Base-by-base conservation (phyloP, 2,888 invertebrate genomes). In the Athetis lepigone region DNA sequence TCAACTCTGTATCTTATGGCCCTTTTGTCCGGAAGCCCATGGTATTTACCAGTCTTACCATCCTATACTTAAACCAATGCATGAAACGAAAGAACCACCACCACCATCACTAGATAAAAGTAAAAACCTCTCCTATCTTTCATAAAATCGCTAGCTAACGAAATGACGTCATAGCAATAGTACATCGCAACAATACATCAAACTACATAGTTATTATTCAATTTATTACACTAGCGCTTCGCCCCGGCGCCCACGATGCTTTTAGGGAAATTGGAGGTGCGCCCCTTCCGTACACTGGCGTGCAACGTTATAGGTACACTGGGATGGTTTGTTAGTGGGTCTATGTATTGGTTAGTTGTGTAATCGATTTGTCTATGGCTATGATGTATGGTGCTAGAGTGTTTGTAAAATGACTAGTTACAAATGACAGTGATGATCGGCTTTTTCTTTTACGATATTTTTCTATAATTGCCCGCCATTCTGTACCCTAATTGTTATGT, bases 201-300 rank as follows among this genome's bases (percentile, higher is more conserved):
- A 50, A 75, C 55, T 33, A 60, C 62, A 51, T 39, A 57, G 67
- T 72, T 77, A 77, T 75, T 77, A 74, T 69, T 69, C 57, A 77
- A 75, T 79, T 75, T 79, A 79, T 75, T 67, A 62, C 58, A 65
- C 67, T 68, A 79, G 77, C 54, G 56, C 62, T 57, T 42, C 67
- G 40, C 40, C n/a, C 50, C 50, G 71, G 52, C 59, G 61, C 47
- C 64, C 60, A 65, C 72, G 42, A 73, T 47, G 80, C 77, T 77
- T 76, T 78, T 80, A 78, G 67, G 64, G 63, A 78, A 78, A 78
- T 78, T 79, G 70, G 58, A 80, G 80, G 77, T 77, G 77, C 73
- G 80, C 70, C 77, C 73, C 70, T 57, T 42, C 33, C 29, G 72
- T 65, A 60, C 71, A 75, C 21, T 64, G 33, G 57, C 56, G 71